These are phyloP conservation scores for Zonitis immaculata DNA, from an alignment of 2,888 invertebrate genomes.

Conservation along the genomic window DNA sequence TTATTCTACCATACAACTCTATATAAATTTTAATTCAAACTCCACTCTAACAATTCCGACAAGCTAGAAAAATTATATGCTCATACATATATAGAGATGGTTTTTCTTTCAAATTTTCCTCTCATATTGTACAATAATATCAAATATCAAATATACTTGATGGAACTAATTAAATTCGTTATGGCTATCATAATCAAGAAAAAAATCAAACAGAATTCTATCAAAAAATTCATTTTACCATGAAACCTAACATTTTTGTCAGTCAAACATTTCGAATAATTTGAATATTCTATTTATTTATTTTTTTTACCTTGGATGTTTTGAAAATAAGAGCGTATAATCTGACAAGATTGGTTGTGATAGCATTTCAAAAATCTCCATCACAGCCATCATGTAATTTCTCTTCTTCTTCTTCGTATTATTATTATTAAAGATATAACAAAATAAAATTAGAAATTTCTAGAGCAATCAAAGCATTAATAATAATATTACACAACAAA, in stretches of 20 bases:
- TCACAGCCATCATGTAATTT: background rate
- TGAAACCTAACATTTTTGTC: conserved; percentile 4
- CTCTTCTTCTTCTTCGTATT: no score
- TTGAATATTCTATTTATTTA: no score
- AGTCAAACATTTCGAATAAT: conserved; percentile 5
- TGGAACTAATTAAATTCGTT: background rate
- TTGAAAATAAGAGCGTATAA: background rate
- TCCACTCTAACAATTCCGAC: conserved; percentile 1
- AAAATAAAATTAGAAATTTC: no score
- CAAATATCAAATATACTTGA: no score
- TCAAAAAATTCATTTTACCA: no score
- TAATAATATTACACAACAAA: no score
- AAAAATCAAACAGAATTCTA: background rate
- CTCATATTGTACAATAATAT: no score
- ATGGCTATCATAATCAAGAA: background rate
- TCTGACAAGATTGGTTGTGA: background rate
- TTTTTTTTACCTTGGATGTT: no score
- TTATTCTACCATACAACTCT: conserved; percentile 29
- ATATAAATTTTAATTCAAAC: conserved; percentile 20
- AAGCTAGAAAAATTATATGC: background rate
- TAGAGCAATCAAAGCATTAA: background rate
- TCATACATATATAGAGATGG: no score
- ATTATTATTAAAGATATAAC: no score
- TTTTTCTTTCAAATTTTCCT: no score
- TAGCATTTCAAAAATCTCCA: background rate